phyloP scores from a whole-genome alignment of 2,797 vertebrate genomes.

The Manis pentadactyla region DNA sequence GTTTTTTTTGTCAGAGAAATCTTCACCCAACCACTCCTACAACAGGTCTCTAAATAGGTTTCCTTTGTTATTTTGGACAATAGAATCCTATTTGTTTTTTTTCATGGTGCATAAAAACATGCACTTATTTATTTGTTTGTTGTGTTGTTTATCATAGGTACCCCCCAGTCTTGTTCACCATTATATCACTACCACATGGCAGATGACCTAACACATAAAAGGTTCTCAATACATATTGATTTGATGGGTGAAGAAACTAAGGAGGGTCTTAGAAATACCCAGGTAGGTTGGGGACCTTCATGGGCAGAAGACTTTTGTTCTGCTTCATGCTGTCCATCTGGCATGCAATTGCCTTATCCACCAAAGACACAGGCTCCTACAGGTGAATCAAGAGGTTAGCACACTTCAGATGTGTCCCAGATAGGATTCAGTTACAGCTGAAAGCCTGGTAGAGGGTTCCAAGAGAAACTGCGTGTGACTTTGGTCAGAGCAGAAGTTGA shows the following conservation, averaged over 20 bases:
- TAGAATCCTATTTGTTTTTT: background rate
- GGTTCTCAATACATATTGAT: background rate
- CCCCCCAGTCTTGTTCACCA: background rate
- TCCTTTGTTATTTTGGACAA: background rate
- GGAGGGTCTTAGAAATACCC: background rate
- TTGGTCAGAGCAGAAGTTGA: background rate
- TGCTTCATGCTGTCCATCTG: background rate
- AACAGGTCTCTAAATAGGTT: background rate
- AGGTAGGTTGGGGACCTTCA: background rate
- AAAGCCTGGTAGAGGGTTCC: background rate
- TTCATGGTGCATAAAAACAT: background rate
- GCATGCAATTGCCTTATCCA: background rate
- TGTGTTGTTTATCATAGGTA: background rate
- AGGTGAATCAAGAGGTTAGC: background rate
- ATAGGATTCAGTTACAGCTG: background rate
- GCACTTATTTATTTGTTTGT: background rate
- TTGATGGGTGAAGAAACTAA: background rate
- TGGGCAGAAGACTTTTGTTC: background rate
- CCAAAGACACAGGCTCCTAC: background rate
- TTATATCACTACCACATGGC: background rate
- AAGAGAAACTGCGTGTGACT: background rate
- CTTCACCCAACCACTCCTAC: background rate
- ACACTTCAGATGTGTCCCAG: background rate
- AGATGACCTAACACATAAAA: background rate
- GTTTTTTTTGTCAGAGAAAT: background rate